These are phyloP conservation scores for Pleuronectes platessa DNA, from an alignment of 2,113 vertebrate species.

Conservation along the genomic window DNA sequence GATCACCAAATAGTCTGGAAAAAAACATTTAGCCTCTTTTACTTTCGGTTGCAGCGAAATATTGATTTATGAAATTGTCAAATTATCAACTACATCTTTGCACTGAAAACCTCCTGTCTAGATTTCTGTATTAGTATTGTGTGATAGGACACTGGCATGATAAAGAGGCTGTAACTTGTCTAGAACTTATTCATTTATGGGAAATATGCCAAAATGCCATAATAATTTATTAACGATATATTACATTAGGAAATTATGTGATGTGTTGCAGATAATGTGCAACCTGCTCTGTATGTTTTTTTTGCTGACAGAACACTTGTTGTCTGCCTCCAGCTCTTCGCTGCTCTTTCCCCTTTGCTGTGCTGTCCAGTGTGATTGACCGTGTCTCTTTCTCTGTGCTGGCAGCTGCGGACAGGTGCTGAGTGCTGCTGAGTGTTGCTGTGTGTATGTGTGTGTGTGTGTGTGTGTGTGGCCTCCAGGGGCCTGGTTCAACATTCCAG, in stretches of 20 bases:
- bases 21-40: no score
- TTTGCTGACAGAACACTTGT: conserved; percentile 52
- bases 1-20: no score
- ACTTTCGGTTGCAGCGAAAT: no score
- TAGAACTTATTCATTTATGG: neutral
- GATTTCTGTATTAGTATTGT: no score
- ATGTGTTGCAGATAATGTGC: neutral
- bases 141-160: no score
- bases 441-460: conserved; percentile 64
- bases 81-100: no score
- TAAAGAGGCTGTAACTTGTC: neutral
- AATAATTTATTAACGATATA: neutral
- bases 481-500: conserved; percentile 72
- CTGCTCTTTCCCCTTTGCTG: conserved; percentile 45
- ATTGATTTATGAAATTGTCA: no score
- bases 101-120: no score
- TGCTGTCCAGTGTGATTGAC: conserved; percentile 72
- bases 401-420: conserved; percentile 77
- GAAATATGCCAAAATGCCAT: neutral
- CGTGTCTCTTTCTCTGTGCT: conserved; percentile 58
- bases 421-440: conserved; percentile 79
- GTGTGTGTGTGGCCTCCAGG: conserved; percentile 75
- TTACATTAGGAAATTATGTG: neutral
- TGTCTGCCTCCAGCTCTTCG: conserved; percentile 35
- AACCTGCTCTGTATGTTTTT: conserved; percentile 17